phyloP scores from a whole-genome alignment of 2,113 vertebrate species.

The Pterophyllum scalare region DNA sequence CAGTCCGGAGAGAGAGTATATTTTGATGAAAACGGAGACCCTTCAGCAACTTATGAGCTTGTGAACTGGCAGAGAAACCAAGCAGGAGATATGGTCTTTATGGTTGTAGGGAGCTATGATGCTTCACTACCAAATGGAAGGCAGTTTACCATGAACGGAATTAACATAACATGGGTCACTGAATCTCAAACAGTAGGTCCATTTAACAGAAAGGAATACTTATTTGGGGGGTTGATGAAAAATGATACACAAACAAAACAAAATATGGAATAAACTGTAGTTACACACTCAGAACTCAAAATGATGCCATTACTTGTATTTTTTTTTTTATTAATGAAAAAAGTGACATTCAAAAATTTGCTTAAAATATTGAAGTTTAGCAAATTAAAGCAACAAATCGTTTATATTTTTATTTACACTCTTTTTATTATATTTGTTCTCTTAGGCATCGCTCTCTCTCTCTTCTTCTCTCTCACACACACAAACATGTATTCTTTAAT shows the following conservation, averaged over 20 bases:
- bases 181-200: constrained; percentile 15
- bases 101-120: constrained; percentile 78
- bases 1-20: constrained; percentile 72
- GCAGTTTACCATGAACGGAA: constrained; percentile 74
- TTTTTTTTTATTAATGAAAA: not conserved
- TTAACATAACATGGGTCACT: constrained; percentile 73
- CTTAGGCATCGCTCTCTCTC: not conserved
- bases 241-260: not conserved
- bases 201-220: not conserved
- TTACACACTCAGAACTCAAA: not conserved
- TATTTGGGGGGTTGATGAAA: not conserved
- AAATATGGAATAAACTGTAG: not conserved
- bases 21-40: constrained; percentile 80
- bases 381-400: too few species aligned
- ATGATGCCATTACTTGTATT: too few species aligned
- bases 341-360: not conserved
- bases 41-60: constrained; percentile 78
- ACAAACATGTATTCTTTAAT: not conserved
- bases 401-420: too few species aligned
- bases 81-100: constrained; percentile 68
- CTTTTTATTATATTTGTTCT: too few species aligned
- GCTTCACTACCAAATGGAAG: constrained; percentile 68
- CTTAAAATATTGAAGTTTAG: not conserved
- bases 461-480: not conserved
- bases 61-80: constrained; percentile 82